Evolutionary conservation across 2,888 invertebrate species (phyloP).

Genomic region (Syrphus vitripennis): DNA sequence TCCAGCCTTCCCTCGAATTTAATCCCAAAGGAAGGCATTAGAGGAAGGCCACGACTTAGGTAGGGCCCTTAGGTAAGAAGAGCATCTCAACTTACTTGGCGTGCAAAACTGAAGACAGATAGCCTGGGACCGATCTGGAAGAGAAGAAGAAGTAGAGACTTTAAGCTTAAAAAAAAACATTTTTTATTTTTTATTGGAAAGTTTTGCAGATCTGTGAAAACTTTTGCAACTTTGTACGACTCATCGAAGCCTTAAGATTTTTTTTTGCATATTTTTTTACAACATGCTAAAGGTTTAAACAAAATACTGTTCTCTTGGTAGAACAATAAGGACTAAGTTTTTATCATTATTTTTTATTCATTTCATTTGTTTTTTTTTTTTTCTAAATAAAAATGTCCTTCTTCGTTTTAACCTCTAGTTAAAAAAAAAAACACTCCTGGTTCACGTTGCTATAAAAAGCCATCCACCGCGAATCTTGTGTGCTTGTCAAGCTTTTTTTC

Average conservation of each 20-base stretch:
- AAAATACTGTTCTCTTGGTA: background rate
- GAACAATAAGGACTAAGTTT: slow-evolving; percentile 17
- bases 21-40: no score
- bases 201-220: no score
- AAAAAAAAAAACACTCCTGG: background rate
- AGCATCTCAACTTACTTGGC: no score
- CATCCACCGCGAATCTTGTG: background rate
- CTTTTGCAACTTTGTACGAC: background rate
- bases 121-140: no score
- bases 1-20: no score
- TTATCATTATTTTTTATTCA: slow-evolving; percentile 2
- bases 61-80: no score
- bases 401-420: background rate
- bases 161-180: no score
- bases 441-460: background rate
- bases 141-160: no score
- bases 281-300: background rate
- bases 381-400: background rate
- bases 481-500: background rate
- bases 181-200: no score
- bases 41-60: no score
- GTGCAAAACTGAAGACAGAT: no score
- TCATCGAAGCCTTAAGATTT: no score
- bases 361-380: background rate
- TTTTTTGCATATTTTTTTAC: background rate